These are phyloP conservation scores for Lasaia peninsularis DNA, from an alignment of 1,140 invertebrate species.

Conservation along the genomic window DNA sequence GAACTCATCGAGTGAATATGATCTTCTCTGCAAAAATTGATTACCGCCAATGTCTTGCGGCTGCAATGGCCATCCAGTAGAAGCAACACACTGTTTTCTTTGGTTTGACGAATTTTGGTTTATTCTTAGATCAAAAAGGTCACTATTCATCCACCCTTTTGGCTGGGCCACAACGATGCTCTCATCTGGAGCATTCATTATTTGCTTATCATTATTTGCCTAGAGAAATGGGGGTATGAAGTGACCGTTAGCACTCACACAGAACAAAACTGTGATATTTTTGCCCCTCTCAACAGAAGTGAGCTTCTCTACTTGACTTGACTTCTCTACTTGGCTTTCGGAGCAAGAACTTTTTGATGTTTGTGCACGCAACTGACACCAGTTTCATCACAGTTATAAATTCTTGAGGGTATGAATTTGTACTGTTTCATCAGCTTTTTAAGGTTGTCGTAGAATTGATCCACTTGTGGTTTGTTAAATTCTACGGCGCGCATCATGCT, in stretches of 20 bases:
- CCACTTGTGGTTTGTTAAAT: constrained; percentile 49
- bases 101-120: neutral
- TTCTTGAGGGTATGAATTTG: constrained; percentile 48
- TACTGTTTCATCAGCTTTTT: constrained; percentile 43
- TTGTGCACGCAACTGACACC: constrained; percentile 64
- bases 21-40: constrained; percentile 44
- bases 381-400: constrained; percentile 70
- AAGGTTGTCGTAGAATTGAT: constrained; percentile 49
- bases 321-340: too few relatives aligned
- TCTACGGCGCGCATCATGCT: constrained; percentile 16
- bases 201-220: too few relatives aligned
- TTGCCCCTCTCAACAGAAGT: constrained; percentile 71
- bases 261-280: constrained; percentile 53
- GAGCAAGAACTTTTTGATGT: constrained; percentile 59
- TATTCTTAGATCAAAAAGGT: neutral
- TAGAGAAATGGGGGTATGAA: constrained; percentile 56
- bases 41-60: constrained; percentile 44
- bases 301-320: constrained; percentile 65
- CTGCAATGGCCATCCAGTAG: constrained; percentile 34
- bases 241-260: neutral
- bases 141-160: constrained; percentile 36
- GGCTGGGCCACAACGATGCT: constrained; percentile 35
- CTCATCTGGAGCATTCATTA: constrained; percentile 53
- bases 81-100: neutral
- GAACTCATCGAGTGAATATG: constrained; percentile 50